Evolutionary conservation across 2,888 invertebrate genomes (phyloP).

Genomic region (Podotricha telesiphe): DNA sequence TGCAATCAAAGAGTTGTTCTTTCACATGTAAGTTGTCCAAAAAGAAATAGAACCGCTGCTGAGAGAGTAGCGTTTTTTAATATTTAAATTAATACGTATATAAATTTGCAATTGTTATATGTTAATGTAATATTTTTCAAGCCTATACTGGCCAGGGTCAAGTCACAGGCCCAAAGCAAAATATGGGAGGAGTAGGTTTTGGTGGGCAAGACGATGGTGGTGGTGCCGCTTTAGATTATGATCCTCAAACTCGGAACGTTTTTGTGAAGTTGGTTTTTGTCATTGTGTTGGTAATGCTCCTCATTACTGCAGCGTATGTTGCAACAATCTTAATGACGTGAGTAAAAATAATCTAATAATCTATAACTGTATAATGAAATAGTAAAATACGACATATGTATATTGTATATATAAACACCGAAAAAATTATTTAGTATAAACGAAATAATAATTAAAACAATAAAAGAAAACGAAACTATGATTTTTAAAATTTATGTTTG

Average conservation of each 20-base stretch:
- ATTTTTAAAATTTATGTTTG: too few relatives aligned
- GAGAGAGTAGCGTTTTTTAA: too few relatives aligned
- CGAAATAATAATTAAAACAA: too few relatives aligned
- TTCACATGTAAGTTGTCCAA: neutral
- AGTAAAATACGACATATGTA: too few relatives aligned
- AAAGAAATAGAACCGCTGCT: neutral
- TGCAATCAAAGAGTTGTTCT: too few relatives aligned
- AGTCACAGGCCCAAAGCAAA: conserved; percentile 1
- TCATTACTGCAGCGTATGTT: conserved; percentile 37
- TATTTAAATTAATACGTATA: too few relatives aligned
- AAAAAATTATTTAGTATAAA: too few relatives aligned
- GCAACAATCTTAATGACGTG: conserved; percentile 38
- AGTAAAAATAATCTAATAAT: conserved; percentile 13
- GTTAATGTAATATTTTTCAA: neutral
- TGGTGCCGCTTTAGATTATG: conserved; percentile 46
- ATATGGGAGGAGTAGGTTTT: neutral
- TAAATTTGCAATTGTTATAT: too few relatives aligned
- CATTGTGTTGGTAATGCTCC: conserved; percentile 46
- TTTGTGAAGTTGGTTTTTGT: conserved; percentile 47
- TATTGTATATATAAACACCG: too few relatives aligned
- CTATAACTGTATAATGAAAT: neutral
- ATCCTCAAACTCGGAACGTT: conserved; percentile 51
- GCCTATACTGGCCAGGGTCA: conserved; percentile 7
- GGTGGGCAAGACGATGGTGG: conserved; percentile 12
- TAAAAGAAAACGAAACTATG: too few relatives aligned